phyloP scores from a whole-genome alignment of 2,113 vertebrate genomes.

The Albula glossodonta region DNA sequence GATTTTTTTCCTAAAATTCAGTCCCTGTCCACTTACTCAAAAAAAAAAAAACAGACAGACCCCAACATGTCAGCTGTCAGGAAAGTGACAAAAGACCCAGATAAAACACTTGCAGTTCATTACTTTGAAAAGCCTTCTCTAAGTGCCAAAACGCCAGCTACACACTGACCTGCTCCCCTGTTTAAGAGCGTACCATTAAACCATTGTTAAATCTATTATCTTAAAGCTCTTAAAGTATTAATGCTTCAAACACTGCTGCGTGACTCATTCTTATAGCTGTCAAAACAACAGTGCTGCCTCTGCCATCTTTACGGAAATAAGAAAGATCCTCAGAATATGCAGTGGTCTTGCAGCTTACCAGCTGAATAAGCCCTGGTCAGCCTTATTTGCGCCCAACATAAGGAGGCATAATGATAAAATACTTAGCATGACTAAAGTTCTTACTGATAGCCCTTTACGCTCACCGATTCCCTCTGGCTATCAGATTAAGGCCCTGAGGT shows the following conservation, averaged over 20 bases:
- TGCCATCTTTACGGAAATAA: neutral
- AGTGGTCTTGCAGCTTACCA: neutral
- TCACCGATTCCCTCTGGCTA: neutral
- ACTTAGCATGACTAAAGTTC: constrained; percentile 31
- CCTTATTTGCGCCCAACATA: constrained; percentile 11
- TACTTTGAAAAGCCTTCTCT: constrained; percentile 35
- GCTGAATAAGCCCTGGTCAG: constrained; percentile 8
- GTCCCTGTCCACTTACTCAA: constrained; percentile 42
- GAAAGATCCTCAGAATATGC: neutral
- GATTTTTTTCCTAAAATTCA: neutral
- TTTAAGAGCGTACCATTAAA: constrained; percentile 21
- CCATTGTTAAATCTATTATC: constrained; percentile 26
- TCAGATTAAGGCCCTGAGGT: constrained; percentile 33
- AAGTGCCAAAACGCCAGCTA: constrained; percentile 9
- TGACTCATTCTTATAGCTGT: neutral
- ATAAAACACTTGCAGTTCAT: constrained; percentile 47
- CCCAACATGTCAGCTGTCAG: constrained; percentile 6
- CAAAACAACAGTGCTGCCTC: neutral
- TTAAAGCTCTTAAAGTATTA: neutral
- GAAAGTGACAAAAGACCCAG: constrained; percentile 37
- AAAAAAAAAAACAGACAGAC: constrained; percentile 1
- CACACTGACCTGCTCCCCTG: constrained; percentile 15
- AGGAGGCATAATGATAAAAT: constrained; percentile 12
- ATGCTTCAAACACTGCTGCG: constrained; percentile 6
- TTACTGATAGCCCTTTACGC: constrained; percentile 21